Base-by-base conservation (phyloP, 2,797 vertebrate genomes). In the Falco rusticolus region DNA sequence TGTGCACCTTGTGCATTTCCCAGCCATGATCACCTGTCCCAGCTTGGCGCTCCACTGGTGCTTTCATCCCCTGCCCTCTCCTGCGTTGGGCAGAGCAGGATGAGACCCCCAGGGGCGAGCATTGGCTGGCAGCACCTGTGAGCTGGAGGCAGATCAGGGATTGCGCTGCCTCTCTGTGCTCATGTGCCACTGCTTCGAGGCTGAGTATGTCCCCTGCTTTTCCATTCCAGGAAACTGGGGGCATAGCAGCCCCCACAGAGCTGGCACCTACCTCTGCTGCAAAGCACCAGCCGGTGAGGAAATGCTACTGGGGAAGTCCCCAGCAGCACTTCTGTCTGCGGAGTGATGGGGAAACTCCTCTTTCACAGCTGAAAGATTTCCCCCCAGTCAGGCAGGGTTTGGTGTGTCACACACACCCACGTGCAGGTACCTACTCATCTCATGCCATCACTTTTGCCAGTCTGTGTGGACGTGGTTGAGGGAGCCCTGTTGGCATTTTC, bases 181-280 rank as follows among this genome's bases (percentile, higher is more conserved):
- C 17, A 0, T 0, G 1, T 16, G 4, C 45, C 6, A 9, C 57
- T 25, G 53, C 66, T 64, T 50, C 1, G 6, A 41, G 26, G 22
- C 56, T 43, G 71, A 79, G 31, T 56, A 51, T 50, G 51, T 63
- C 79, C 3, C 0, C 64, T 60, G 64, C 1, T 37, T 74, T 83
- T 63, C 80, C 87, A 11, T 61, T 56, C 94, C 84, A 50, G 61
- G 63, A 28, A 61, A 51, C 41, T 1, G 1, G 29, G 48, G 78
- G 24, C 4, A 28, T 61, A 18, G 45, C 0, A 0, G 4, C 37
- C 43, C 15, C 51, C 4, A 1, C 2, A 3, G 34, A 25, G 1
- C 87, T 56, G 88, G 16, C 11, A 76, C 21, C 53, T 87, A 82
- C 11, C 2, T 51, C 71, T 56, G 34, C 91, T 86, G 93, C 94